phyloP scores from a whole-genome alignment of 2,797 vertebrate genomes.

The Clarias pachynema region DNA sequence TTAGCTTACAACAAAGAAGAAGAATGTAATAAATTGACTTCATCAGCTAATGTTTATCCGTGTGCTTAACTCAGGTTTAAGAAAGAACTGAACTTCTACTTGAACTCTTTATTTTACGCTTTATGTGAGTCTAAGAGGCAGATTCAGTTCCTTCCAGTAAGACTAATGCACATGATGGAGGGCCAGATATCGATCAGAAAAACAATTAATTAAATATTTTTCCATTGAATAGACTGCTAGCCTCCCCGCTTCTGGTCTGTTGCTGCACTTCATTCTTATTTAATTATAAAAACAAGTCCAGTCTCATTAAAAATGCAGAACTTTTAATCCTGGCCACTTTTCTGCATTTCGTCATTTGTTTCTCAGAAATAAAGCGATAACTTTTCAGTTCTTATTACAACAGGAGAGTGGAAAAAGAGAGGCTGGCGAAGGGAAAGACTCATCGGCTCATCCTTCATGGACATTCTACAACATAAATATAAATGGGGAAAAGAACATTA shows the following conservation, averaged over 20 bases:
- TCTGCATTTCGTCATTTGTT: background rate
- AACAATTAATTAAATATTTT: background rate
- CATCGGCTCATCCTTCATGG: too few relatives aligned
- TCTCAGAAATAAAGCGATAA: background rate
- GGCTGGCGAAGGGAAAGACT: too few relatives aligned
- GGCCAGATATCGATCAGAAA: background rate
- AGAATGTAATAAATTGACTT: constrained; percentile 11
- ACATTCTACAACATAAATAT: too few relatives aligned
- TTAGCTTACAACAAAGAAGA: constrained; percentile 10
- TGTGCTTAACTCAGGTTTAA: background rate
- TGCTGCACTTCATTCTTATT: background rate
- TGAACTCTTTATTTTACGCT: background rate
- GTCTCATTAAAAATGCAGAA: background rate
- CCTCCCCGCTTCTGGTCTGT: background rate
- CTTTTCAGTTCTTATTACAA: background rate
- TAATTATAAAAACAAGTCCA: background rate
- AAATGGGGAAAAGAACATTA: too few relatives aligned
- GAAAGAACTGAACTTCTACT: background rate
- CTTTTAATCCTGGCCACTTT: background rate
- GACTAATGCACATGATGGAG: background rate
- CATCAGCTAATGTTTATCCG: background rate
- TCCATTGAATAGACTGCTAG: background rate
- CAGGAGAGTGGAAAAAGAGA: too few relatives aligned
- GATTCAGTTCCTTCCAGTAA: background rate
- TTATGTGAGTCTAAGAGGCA: background rate